Conservation (phyloP, 2,113 vertebrate genomes). For the Nestor notabilis region DNA sequence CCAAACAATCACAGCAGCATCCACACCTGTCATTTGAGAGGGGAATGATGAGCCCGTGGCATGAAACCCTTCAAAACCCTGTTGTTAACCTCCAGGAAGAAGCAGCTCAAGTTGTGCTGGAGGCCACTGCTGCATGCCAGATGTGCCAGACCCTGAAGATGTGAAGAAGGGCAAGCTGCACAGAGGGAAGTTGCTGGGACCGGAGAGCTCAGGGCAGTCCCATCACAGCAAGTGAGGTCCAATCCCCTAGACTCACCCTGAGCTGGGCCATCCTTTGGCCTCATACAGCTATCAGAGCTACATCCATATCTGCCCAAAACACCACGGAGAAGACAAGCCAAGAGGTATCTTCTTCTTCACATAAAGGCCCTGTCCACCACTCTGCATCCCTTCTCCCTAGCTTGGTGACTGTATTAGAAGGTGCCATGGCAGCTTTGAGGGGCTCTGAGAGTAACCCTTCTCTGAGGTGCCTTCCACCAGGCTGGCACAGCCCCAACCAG, state of each 20-base stretch:
- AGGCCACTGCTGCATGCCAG: not conserved
- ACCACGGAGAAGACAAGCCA: not conserved
- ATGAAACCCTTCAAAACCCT: not conserved
- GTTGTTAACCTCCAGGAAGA: not conserved
- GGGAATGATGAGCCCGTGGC: not conserved
- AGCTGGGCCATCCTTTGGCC: not conserved
- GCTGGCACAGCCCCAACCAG: not conserved
- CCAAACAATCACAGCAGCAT: not conserved
- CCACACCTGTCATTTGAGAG: not conserved
- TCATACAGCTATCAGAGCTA: not conserved
- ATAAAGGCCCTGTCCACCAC: not conserved
- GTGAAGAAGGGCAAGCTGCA: not conserved
- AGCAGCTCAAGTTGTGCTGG: not conserved
- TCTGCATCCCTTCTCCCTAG: not conserved
- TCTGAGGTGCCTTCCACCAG: not conserved
- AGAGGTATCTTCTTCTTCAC: not conserved
- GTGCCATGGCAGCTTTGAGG: not conserved
- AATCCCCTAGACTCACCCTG: not conserved
- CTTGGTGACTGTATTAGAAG: not conserved
- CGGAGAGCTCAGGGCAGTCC: not conserved
- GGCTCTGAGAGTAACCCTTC: not conserved
- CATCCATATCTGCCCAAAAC: not conserved
- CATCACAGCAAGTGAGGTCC: accelerated
- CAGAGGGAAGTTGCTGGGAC: not conserved
- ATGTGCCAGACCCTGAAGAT: not conserved